Evolutionary conservation across 1,140 invertebrate species (phyloP).

Genomic region (Chironomus striatipennis): DNA sequence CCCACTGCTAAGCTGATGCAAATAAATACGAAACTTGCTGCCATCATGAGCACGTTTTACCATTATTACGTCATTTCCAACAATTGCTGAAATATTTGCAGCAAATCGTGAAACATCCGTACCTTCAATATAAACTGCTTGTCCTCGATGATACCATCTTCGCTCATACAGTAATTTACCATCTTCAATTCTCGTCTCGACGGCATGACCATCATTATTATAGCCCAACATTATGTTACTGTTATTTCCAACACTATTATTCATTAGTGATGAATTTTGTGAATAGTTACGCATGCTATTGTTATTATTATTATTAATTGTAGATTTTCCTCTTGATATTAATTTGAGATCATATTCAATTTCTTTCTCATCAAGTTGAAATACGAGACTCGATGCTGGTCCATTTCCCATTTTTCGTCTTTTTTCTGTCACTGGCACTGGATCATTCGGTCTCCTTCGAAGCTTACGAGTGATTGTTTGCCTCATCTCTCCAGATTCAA

Average conservation of each 20-base stretch:
- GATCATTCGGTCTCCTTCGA: conserved; percentile 85
- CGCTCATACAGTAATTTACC: conserved; percentile 89
- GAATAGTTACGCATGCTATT: not conserved
- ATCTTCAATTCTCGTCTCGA: conserved; percentile 85
- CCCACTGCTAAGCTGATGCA: conserved; percentile 74
- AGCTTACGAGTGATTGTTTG: conserved; percentile 78
- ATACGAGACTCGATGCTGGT: conserved; percentile 73
- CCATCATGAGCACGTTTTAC: conserved; percentile 77
- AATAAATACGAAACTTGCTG: conserved; percentile 72
- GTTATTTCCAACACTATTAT: not conserved
- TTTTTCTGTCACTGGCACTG: conserved; percentile 76
- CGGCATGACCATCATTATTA: conserved; percentile 42
- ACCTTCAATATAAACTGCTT: conserved; percentile 84
- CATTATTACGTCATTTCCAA: conserved; percentile 78
- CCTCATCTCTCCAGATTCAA: conserved; percentile 74
- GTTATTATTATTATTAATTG: conserved; percentile 42
- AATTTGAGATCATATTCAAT: conserved; percentile 80
- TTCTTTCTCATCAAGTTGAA: conserved; percentile 79
- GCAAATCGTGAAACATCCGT: conserved; percentile 72
- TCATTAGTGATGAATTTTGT: not conserved
- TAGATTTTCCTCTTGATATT: conserved; percentile 60
- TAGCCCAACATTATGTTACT: conserved; percentile 28
- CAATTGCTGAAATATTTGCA: conserved; percentile 78
- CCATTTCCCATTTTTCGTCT: conserved; percentile 55
- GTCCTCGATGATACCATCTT: conserved; percentile 89